Conservation (phyloP, 2,888 invertebrate genomes). For the Acrobasis suavella region DNA sequence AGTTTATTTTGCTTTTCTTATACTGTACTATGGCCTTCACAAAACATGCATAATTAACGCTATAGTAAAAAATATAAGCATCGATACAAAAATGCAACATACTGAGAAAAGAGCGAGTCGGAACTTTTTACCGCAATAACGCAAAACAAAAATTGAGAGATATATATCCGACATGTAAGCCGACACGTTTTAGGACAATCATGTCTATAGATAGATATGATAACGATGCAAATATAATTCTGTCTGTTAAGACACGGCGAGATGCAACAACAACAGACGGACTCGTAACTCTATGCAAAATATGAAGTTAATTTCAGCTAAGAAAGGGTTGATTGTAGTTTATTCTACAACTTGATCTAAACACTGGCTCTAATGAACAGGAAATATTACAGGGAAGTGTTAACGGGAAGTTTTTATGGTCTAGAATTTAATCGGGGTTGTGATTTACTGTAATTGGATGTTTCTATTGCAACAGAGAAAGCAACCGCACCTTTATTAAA, state of each 20-base stretch:
- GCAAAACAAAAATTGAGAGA: no score
- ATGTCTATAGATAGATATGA: no score
- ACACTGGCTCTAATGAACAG: background rate
- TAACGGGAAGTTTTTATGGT: slow-evolving; percentile 10
- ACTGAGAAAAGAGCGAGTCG: no score
- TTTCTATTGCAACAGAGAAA: background rate
- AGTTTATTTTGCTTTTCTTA: no score
- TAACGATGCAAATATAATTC: no score
- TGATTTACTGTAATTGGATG: slow-evolving; percentile 1
- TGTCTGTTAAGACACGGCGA: slow-evolving; percentile 20
- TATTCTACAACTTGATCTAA: slow-evolving; percentile 18
- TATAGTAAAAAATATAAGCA: no score
- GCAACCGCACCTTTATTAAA: background rate
- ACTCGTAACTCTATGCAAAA: slow-evolving; percentile 6
- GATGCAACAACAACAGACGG: slow-evolving; percentile 25
- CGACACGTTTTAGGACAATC: no score
- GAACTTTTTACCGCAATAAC: no score
- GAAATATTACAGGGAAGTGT: slow-evolving; percentile 2
- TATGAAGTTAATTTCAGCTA: slow-evolving; percentile 15
- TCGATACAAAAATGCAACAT: no score
- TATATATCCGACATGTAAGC: no score
- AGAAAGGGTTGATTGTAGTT: slow-evolving; percentile 22
- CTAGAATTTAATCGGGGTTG: slow-evolving; percentile 1
- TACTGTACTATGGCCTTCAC: no score
- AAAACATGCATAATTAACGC: no score